Conservation (phyloP, 2,113 vertebrate species). For the Platysteira castanea region DNA sequence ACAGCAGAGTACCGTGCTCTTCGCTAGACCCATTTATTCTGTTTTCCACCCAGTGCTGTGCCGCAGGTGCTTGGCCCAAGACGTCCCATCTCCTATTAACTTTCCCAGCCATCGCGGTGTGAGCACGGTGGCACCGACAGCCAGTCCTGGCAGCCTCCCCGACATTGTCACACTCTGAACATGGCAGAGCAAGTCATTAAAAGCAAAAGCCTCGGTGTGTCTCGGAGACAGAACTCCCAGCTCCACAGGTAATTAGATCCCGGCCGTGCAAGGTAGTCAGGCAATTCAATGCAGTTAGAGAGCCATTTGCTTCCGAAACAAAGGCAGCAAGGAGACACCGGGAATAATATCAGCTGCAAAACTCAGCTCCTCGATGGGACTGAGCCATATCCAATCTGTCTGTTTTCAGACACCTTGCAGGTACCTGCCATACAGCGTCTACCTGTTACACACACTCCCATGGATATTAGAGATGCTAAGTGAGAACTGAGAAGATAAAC, state of each 20-base stretch:
- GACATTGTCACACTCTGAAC: constrained; percentile 2
- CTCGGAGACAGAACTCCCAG: neutral
- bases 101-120: neutral
- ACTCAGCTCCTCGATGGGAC: neutral
- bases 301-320: constrained; percentile 45
- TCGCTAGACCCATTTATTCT: neutral
- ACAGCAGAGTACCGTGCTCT: neutral
- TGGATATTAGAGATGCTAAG: neutral
- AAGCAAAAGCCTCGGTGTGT: neutral
- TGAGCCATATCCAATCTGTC: neutral
- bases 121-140: neutral
- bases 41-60: neutral
- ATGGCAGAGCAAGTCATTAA: neutral
- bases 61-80: neutral
- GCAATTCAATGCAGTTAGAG: constrained; percentile 39
- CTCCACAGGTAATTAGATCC: constrained; percentile 57
- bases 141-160: constrained; percentile 13
- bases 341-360: neutral
- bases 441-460: neutral
- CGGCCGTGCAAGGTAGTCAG: neutral
- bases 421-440: neutral
- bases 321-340: neutral
- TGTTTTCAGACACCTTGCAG: neutral
- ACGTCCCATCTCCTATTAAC: neutral
- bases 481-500: neutral